Base-by-base conservation (phyloP, 2,113 vertebrate genomes). In the Morone chrysops region DNA sequence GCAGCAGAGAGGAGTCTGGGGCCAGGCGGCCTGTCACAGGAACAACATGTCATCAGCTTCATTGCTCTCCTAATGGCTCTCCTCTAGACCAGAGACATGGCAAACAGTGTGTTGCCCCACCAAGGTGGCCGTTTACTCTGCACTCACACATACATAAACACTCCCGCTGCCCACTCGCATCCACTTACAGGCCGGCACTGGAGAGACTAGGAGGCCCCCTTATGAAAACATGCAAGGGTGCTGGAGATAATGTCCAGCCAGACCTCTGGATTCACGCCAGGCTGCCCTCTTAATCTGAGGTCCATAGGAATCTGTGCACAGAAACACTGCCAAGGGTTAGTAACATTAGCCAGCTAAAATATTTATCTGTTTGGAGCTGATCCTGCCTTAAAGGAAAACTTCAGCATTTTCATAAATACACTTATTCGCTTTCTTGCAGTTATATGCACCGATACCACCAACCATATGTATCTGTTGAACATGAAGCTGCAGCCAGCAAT, bases 1-100 rank as follows among this genome's bases (percentile, higher is more conserved):
- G 67, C 83, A 67, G 80, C 85, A 70, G 83, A 70, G 83, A 90
- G 89, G 82, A 85, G 89, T 83, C 87, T 88, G 92, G 90, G 84
- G 79, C 86, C 92, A 87, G 91, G 87, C 90, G 14, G 78, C 73
- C 86, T 70, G 90, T 89, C 90, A 92, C 92, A 95, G 92, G 94
- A 95, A 95, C 92, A 94, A 91, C 93, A 92, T 95, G 95, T 95
- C 94, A 95, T 94, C 94, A 89, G 92, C 92, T 92, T 91, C 94
- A 94, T 90, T 53, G 63, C 92, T 91, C 87, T 78, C 74, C 75
- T 94, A 94, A 93, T 95, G 93, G 89, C 82, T 84, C 88, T 80
- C 80, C 76, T 84, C 82, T 66, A 65, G 74, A 90, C 81, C 88
- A 90, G 89, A 94, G 84, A 91, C 83, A 91, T 88, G 90, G 87